Conservation (phyloP, 2,888 invertebrate genomes). For the Sesamia inferens region DNA sequence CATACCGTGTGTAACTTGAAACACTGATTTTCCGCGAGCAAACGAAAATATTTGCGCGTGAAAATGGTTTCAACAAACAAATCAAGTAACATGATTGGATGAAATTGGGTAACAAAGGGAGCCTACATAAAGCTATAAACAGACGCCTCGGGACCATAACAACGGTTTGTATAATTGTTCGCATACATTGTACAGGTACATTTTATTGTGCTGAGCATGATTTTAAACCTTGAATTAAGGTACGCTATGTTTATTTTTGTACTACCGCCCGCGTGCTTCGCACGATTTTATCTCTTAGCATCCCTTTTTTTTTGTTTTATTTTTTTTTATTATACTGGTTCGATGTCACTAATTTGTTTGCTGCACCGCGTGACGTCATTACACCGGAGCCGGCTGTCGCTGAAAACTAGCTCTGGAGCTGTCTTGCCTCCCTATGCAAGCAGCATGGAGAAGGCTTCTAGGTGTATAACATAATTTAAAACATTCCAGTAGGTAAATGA, state of each 20-base stretch:
- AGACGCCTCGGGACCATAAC: constrained; percentile 11
- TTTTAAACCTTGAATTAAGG: neutral
- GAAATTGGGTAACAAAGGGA: constrained; percentile 37
- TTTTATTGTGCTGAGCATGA: neutral
- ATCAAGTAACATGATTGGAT: constrained; percentile 46
- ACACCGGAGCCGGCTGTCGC: no score
- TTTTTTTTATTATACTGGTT: no score
- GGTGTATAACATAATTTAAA: no score
- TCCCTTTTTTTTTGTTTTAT: no score
- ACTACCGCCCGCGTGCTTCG: no score
- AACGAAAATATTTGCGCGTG: constrained; percentile 52
- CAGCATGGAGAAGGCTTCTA: no score
- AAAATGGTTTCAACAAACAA: constrained; percentile 48
- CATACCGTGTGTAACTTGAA: constrained; percentile 36
- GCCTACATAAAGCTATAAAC: constrained; percentile 17
- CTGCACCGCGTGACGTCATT: no score
- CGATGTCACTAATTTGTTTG: no score
- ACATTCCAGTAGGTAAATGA: no score
- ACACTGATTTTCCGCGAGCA: constrained; percentile 45
- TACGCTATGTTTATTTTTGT: no score
- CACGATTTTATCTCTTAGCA: neutral
- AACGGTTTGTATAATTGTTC: constrained; percentile 4
- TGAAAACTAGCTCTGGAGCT: no score
- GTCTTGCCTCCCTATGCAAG: no score
- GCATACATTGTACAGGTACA: neutral